Conservation (phyloP, 1,140 invertebrate species). For the Ceratina japonica region DNA sequence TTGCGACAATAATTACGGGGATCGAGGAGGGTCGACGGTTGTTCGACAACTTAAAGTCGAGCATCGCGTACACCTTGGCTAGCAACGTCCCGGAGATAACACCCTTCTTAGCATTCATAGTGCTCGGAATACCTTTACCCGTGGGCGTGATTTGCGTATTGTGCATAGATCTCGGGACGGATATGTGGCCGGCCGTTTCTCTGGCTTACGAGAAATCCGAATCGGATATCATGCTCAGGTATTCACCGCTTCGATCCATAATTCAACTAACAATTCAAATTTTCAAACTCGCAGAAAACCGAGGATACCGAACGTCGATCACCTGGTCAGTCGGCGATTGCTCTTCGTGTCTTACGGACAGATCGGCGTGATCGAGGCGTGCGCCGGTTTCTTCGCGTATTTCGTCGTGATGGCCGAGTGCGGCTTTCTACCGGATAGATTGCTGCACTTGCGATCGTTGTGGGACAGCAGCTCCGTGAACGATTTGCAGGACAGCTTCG, state of each 20-base stretch:
- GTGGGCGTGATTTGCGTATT: conserved; percentile 98
- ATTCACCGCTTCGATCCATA: background rate
- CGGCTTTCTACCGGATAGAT: conserved; percentile 86
- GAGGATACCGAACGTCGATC: conserved; percentile 87
- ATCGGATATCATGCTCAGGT: conserved; percentile 96
- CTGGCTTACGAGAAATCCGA: conserved; percentile 99
- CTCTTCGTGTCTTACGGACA: conserved; percentile 90
- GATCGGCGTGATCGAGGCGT: conserved; percentile 93
- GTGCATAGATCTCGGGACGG: conserved; percentile 99
- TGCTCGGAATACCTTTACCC: conserved; percentile 97
- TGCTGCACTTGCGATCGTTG: conserved; percentile 85
- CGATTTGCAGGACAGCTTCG: conserved; percentile 88
- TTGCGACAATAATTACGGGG: conserved; percentile 99
- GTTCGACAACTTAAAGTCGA: conserved; percentile 99
- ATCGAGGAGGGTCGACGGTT: conserved; percentile 99
- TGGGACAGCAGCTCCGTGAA: conserved; percentile 88
- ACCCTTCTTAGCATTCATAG: conserved; percentile 98
- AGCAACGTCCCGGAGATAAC: conserved; percentile 99
- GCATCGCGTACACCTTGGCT: conserved; percentile 99
- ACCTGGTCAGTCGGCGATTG: conserved; percentile 88
- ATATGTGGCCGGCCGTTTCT: conserved; percentile 99
- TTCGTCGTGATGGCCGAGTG: conserved; percentile 92
- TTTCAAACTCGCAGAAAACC: conserved; percentile 81
- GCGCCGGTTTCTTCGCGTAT: conserved; percentile 92
- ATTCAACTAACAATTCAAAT: background rate